phyloP scores from a whole-genome alignment of 2,888 invertebrate species.

The Furcula furcula region DNA sequence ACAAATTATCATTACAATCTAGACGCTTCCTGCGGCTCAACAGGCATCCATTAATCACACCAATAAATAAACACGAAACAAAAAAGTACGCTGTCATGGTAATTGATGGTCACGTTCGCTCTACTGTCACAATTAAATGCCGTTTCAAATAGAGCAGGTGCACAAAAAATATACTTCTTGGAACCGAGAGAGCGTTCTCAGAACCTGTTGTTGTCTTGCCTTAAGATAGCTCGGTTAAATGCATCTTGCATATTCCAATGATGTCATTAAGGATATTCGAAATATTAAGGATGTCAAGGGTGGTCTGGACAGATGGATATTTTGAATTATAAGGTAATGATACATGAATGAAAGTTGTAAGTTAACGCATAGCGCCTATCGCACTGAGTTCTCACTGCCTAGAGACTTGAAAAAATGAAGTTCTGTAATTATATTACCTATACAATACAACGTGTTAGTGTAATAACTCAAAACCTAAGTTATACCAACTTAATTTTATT shows the following conservation, averaged over 20 bases:
- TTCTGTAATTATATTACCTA: no score
- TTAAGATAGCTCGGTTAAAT: constrained; percentile 27
- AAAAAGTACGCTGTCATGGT: constrained; percentile 45
- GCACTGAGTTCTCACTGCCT: no score
- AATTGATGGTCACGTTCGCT: constrained; percentile 60
- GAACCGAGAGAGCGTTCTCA: constrained; percentile 59
- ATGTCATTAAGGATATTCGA: constrained; percentile 49
- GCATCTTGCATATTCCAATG: constrained; percentile 42
- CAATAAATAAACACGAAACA: constrained; percentile 22
- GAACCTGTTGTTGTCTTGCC: constrained; percentile 49
- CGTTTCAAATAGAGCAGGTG: constrained; percentile 65
- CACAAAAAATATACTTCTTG: constrained; percentile 51
- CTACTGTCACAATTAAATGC: constrained; percentile 53
- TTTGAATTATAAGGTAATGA: no score
- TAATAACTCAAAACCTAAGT: no score
- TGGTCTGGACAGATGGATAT: no score
- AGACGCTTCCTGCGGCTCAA: constrained; percentile 13
- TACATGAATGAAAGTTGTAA: no score
- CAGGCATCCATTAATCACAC: constrained; percentile 22
- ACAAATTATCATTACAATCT: constrained; percentile 11
- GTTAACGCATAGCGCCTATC: no score
- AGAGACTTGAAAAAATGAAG: no score
- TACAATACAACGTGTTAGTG: no score
- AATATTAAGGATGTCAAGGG: constrained; percentile 16
- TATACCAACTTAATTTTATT: no score